These are phyloP conservation scores for Apocheima hispidaria DNA, from an alignment of 2,888 invertebrate species.

Conservation along the genomic window DNA sequence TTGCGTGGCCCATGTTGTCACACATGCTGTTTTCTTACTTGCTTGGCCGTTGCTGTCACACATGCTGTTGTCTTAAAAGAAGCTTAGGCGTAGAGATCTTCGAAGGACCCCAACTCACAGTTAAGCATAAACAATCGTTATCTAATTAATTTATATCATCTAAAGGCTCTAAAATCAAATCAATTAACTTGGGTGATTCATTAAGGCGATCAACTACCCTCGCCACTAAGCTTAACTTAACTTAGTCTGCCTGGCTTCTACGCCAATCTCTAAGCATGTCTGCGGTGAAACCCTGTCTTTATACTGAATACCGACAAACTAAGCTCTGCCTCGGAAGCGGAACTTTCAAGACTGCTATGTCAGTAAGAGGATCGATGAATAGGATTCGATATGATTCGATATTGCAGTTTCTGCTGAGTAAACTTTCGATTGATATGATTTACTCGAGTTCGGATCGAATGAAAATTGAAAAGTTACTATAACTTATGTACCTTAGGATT, in stretches of 20 bases:
- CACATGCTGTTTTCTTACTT: too few relatives aligned
- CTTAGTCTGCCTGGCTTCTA: background rate
- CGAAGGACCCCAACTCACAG: too few relatives aligned
- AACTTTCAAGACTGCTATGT: slow-evolving; percentile 2
- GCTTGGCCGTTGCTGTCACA: too few relatives aligned
- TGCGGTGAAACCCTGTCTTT: background rate
- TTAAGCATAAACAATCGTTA: too few relatives aligned
- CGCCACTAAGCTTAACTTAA: background rate
- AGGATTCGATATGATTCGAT: slow-evolving; percentile 5
- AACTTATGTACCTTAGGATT: background rate
- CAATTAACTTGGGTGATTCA: background rate
- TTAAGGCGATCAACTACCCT: background rate
- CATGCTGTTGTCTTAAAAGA: too few relatives aligned
- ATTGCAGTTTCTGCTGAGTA: slow-evolving; percentile 13
- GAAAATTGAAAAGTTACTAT: background rate
- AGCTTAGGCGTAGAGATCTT: too few relatives aligned
- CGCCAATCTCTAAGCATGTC: background rate
- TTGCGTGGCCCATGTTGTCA: too few relatives aligned
- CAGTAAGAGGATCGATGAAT: background rate
- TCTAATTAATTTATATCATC: too few relatives aligned
- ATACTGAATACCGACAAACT: background rate
- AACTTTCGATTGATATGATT: slow-evolving; percentile 2
- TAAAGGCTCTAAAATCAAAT: too few relatives aligned
- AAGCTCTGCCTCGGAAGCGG: background rate
- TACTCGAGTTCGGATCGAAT: background rate